Percentiles rank a stretch among this genome's conserved stretches.
These are phyloP conservation scores for Euzetes globulus DNA, from an alignment of 2,888 invertebrate species.

Conservation along the genomic window DNA sequence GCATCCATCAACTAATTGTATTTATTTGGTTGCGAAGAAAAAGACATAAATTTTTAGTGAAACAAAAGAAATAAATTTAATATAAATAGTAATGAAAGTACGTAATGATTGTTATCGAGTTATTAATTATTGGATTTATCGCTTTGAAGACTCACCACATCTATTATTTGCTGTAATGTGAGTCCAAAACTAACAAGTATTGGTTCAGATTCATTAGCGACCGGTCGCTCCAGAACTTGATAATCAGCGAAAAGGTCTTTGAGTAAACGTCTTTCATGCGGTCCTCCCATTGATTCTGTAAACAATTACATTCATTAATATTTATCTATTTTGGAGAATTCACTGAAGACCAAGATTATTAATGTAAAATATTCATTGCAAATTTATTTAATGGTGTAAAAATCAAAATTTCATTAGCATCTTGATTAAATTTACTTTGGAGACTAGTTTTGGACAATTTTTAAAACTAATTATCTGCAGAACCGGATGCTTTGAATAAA, in stretches of 20 bases:
- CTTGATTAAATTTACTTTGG: background rate
- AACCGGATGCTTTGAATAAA: too few relatives aligned
- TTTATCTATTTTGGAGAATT: too few relatives aligned
- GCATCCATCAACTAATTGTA: too few relatives aligned
- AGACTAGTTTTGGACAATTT: too few relatives aligned
- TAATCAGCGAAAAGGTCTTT: conserved; percentile 85
- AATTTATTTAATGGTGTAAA: background rate
- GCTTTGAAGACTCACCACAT: conserved; percentile 67
- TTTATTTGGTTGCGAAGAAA: too few relatives aligned
- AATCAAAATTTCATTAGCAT: background rate
- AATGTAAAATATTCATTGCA: too few relatives aligned
- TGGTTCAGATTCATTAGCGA: conserved; percentile 92
- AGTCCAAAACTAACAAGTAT: conserved; percentile 91
- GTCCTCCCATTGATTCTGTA: conserved; percentile 52
- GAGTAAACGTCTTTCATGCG: conserved; percentile 84
- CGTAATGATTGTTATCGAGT: background rate
- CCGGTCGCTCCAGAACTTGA: conserved; percentile 89
- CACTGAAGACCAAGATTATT: too few relatives aligned
- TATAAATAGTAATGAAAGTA: background rate
- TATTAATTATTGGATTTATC: background rate
- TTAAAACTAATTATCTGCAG: background rate
- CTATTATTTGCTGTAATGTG: conserved; percentile 95
- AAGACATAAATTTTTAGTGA: too few relatives aligned
- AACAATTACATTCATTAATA: background rate
- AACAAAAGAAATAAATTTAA: background rate